Evolutionary conservation across 2,888 invertebrate genomes (phyloP), one percentile per base, ranked within the genome.

Genomic region (Lepidochrysops patricia): DNA sequence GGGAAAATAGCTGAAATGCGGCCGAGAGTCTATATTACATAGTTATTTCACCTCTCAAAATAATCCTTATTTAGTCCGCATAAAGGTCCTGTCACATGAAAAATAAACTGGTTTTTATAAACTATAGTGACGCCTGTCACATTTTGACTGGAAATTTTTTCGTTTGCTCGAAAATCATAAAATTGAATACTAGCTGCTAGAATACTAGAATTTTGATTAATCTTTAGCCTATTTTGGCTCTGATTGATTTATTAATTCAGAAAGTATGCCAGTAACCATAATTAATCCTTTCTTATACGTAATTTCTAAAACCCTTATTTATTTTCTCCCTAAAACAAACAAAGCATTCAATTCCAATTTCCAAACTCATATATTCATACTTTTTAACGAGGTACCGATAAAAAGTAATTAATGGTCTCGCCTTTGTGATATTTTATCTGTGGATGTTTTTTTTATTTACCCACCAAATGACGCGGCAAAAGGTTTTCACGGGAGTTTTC

Each of bases 401-500:
- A 54, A 29, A 29, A 54, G 19, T 54, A 32, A 54, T 54, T 29
- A 49, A 58, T 48, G 32, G 48, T 4, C 13, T 23, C 12, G 19
- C 26, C n/a, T 56, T 5, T n/a, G 19, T 57, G 12, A 57, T 48
- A 57, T 43, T 48, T 29, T 43, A 48, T 29, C 37, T 27, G 25
- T 19, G 25, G 13, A 19, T 35, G 13, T 25, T 29, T 57, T 62
- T 60, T 60, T 54, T 62, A 57, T 61, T 62, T 37, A 54, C 32
- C 52, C 48, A 61, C 57, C 50, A 63, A 65, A 59, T 54, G 52
- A 52, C 57, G 19, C 58, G 58, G 29, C 58, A 62, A 57, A 64
- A 58, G 59, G 59, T 23, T 57, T 19, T 57, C 57, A 54, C 58
- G 61, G 62, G 58, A 62, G 58, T 70, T 74, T 76, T 74, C 70